These are phyloP conservation scores for Toxonevra muliebris DNA, from an alignment of 2,888 invertebrate genomes.

Conservation along the genomic window DNA sequence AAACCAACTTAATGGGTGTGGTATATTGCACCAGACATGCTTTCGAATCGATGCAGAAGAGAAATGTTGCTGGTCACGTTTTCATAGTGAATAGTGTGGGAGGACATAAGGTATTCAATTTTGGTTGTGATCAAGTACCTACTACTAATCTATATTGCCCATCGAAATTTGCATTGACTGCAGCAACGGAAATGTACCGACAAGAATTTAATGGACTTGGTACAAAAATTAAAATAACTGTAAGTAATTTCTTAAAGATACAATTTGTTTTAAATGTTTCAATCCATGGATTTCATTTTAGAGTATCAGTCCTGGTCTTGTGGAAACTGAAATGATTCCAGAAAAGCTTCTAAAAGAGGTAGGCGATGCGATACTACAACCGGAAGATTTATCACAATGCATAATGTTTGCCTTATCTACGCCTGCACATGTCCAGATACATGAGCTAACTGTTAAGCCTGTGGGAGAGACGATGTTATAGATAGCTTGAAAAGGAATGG, in stretches of 20 bases:
- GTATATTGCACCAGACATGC: conserved; percentile 65
- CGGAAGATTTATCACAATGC: conserved; percentile 49
- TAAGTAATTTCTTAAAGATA: conserved; percentile 17
- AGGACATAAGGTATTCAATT: conserved; percentile 53
- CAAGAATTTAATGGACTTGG: conserved; percentile 54
- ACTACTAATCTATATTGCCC: conserved; percentile 56
- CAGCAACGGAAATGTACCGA: conserved; percentile 55
- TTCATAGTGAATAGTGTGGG: conserved; percentile 64
- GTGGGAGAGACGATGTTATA: conserved; percentile 50
- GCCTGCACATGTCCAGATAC: conserved; percentile 46
- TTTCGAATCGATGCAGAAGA: conserved; percentile 63
- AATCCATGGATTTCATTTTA: conserved; percentile 16
- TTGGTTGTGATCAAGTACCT: conserved; percentile 34
- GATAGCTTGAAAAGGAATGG: too few species aligned
- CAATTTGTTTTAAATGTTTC: conserved; percentile 1
- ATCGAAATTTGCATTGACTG: conserved; percentile 58
- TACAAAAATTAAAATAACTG: conserved; percentile 50
- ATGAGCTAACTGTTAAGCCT: conserved; percentile 56
- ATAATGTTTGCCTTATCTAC: conserved; percentile 47
- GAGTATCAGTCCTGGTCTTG: conserved; percentile 50
- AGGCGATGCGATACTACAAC: conserved; percentile 37
- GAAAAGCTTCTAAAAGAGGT: not conserved
- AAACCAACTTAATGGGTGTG: conserved; percentile 65
- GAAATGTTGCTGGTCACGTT: conserved; percentile 62
- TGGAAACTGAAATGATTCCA: conserved; percentile 45